phyloP scores from a whole-genome alignment of 1,140 invertebrate genomes.

The Carcinoscorpius rotundicauda region DNA sequence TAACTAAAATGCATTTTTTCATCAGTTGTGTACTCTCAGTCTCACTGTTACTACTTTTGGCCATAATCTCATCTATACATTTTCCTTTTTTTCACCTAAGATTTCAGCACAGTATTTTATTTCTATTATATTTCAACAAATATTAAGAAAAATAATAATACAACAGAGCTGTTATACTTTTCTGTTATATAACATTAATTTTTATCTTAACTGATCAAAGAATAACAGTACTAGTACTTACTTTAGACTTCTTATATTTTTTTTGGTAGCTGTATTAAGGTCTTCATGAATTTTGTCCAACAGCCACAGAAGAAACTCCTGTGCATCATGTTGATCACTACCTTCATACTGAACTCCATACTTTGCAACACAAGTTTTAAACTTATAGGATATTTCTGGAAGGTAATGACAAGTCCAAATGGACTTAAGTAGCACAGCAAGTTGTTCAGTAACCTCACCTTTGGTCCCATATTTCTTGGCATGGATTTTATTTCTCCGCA shows the following conservation, averaged over 20 bases:
- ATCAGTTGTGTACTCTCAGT: no score
- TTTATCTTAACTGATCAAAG: no score
- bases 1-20: no score
- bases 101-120: no score
- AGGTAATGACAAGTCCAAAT: constrained; percentile 87
- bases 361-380: constrained; percentile 71
- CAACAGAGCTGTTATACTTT: no score
- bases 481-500: constrained; percentile 55
- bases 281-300: constrained; percentile 96
- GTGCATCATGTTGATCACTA: constrained; percentile 87
- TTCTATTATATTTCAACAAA: no score
- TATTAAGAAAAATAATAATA: no score
- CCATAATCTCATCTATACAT: no score
- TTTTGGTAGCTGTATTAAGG: constrained; percentile 79
- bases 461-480: constrained; percentile 78
- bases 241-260: constrained; percentile 84
- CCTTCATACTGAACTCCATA: constrained; percentile 76
- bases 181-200: no score
- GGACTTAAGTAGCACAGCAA: constrained; percentile 75
- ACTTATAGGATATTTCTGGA: constrained; percentile 75
- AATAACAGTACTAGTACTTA: constrained; percentile 4
- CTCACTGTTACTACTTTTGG: no score
- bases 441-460: constrained; percentile 86
- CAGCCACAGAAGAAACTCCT: constrained; percentile 93
- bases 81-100: no score